Base-by-base conservation (phyloP, 2,113 vertebrate species). In the Urocolius indicus region DNA sequence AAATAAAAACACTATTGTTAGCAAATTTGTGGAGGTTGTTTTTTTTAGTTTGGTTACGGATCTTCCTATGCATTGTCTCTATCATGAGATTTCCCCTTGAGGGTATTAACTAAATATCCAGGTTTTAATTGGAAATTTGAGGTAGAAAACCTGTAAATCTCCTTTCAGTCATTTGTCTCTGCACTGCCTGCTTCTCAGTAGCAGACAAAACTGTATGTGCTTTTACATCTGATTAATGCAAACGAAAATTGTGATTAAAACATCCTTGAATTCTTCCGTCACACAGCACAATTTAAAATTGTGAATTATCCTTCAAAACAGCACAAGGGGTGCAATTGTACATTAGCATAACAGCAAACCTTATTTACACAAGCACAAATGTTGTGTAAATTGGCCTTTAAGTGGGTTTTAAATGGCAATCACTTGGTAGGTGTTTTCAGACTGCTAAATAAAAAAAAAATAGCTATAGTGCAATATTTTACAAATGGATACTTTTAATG, bases 81-180 rank as follows among this genome's bases (percentile, higher is more conserved):
- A 36, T 92, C 76, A 5, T 63, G 67, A 95, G 91, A 92, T 69
- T 79, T 95, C 72, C 69, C 63, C 90, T 41, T 77, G 78, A 95
- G 91, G 87, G 46, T 95, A 91, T 97, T 92, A 97, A 97, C 95
- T 94, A 95, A 95, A 96, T 86, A 97, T 67, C 66, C 21, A 24
- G 10, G 22, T n/a, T 96, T 96, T 98, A 97, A 96, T 90, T 97
- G 96, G 95, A 98, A 95, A 94, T 67, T 69, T 74, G 90, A 84
- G 9, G 9, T 80, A 90, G 93, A 97, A 90, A 94, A 92, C 75
- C 88, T 91, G 95, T 96, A 94, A 96, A 96, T 95, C 77, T 94
- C 84, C 77, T 93, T 97, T 78, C 94, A 83, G 95, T 96, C 90
- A 96, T 97, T 97, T 94, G 90, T 97, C 95, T 96, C 77, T 62